phyloP scores from a whole-genome alignment of 2,113 vertebrate genomes.

The Callithrix jacchus region DNA sequence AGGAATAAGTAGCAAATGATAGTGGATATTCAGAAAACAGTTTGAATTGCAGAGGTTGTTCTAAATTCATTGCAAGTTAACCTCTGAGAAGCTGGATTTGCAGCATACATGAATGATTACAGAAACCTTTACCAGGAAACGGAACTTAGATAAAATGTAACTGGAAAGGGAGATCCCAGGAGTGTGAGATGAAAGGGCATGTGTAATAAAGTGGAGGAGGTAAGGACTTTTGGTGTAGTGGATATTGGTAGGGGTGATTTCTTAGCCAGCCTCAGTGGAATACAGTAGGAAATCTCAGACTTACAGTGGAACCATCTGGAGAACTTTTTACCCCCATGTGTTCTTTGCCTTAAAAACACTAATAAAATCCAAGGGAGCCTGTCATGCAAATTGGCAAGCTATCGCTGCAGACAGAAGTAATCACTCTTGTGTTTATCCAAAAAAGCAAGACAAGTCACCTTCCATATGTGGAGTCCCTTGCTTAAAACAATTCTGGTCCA shows the following conservation, averaged over 20 bases:
- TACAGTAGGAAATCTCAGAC: neutral
- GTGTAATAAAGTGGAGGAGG: neutral
- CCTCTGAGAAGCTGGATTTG: constrained; percentile 29
- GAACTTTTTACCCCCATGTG: neutral
- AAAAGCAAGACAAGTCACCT: neutral
- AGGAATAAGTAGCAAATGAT: neutral
- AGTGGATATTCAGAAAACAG: neutral
- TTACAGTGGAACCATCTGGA: neutral
- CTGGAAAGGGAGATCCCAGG: neutral
- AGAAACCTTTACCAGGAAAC: neutral
- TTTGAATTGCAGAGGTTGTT: neutral
- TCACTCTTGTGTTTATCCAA: neutral
- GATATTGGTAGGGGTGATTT: fast-evolving
- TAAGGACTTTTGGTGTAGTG: fast-evolving
- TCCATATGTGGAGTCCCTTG: neutral
- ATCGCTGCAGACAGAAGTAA: neutral
- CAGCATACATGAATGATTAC: neutral
- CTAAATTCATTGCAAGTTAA: neutral
- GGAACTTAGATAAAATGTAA: neutral
- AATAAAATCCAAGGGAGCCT: neutral
- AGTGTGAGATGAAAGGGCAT: neutral
- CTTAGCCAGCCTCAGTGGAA: too few relatives aligned
- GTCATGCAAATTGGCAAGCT: neutral
- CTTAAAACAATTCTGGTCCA: neutral
- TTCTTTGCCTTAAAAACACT: neutral